Percentiles rank a stretch among this genome's conserved stretches.
phyloP scores from a whole-genome alignment of 2,113 vertebrate genomes.

The Podarcis cretensis region DNA sequence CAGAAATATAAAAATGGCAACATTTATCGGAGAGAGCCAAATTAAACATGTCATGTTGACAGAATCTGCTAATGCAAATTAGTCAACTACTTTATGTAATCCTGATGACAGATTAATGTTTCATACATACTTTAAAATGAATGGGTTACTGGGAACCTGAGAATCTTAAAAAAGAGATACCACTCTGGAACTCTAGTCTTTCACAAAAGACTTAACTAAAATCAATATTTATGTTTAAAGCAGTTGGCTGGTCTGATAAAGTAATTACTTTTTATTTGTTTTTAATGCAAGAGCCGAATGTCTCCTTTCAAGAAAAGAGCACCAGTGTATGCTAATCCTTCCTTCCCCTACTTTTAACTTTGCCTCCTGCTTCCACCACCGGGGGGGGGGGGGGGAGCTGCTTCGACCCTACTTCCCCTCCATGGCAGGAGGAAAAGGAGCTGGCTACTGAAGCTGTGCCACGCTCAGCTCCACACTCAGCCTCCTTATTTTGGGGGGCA shows the following conservation, averaged over 20 bases:
- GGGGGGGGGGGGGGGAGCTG: too few relatives aligned
- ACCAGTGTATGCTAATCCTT: not conserved
- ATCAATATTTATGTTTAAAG: conserved; percentile 68
- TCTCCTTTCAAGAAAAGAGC: conserved; percentile 1
- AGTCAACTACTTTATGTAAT: conserved; percentile 58
- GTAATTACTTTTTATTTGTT: conserved; percentile 3
- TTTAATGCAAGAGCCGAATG: not conserved
- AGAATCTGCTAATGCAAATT: conserved; percentile 58
- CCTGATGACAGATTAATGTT: conserved; percentile 66
- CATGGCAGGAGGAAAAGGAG: too few relatives aligned
- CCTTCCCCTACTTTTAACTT: accelerated
- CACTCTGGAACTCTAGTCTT: conserved; percentile 24
- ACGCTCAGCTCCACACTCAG: too few relatives aligned
- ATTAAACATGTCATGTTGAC: conserved; percentile 56
- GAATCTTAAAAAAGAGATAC: conserved; percentile 34
- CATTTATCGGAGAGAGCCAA: conserved; percentile 53
- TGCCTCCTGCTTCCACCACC: too few relatives aligned
- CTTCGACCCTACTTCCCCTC: too few relatives aligned
- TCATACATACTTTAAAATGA: conserved; percentile 44
- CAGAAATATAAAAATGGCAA: conserved; percentile 30
- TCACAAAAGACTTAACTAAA: conserved; percentile 59
- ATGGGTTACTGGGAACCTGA: conserved; percentile 56
- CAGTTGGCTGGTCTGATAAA: conserved; percentile 21
- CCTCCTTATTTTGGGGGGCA: too few relatives aligned
- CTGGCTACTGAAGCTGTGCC: too few relatives aligned